Evolutionary conservation across 2,113 vertebrate species (phyloP), one percentile per base, ranked within the genome.

Genomic region (Epinephelus cyanopodus): DNA sequence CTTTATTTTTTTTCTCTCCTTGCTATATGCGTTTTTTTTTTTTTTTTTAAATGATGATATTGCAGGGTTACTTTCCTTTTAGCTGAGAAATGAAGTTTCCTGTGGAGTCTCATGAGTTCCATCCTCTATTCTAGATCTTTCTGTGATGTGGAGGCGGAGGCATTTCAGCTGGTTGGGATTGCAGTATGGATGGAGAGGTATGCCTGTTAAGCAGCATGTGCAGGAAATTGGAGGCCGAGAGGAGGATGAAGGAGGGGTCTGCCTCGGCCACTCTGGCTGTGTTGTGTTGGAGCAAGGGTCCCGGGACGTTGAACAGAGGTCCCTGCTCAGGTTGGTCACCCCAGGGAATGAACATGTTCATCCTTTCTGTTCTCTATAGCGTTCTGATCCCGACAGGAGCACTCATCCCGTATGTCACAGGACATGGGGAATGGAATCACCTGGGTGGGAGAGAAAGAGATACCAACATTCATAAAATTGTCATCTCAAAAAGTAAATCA

Each of bases 341-440:
- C 97, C 87, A 97, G 94, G 84, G 96, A 96, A 79, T 95, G 94
- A 72, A 94, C 95, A 4, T 95, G 90, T 13, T 96, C 95, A 79
- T 95, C 96, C 82, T 94, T 96, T 74, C 91, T 95, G 92, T 99
- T 97, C 95, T 99, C 98, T 64, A 96, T 91, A 69, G 98, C 97
- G 0, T 96, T 94, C 39, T 97, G 97, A 87, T 99, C 98, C 83
- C 97, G 96, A 82, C 98, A 99, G 89, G 98, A 97, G 85, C 98
- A 99, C 65, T 99, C 98, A 74, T 95, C 95, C 87, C 96, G 95
- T 23, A 97, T 92, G 90, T 99, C 97, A 86, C 98, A 99, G 79
- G 97, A 98, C 96, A 97, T 97, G 56, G 98, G 98, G 85, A 99
- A 99, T 0, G 97, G 98, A 62, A 97, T 97, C 88, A 99, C 98